phyloP scores from a whole-genome alignment of 2,113 vertebrate species.

The Mystacornis crossleyi region DNA sequence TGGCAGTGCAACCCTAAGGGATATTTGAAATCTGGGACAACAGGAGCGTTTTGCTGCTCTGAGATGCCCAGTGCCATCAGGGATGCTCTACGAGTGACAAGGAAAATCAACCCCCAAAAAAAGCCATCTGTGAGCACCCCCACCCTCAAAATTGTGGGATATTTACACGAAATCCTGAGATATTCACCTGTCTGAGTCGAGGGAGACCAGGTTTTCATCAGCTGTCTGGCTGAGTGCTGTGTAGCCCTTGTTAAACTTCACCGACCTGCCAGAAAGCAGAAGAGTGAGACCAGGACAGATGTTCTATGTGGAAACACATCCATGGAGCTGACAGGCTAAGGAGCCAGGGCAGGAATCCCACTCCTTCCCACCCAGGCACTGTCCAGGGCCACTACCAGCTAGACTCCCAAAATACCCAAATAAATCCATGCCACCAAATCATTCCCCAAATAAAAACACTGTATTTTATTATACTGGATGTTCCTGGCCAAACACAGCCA shows the following conservation, averaged over 20 bases:
- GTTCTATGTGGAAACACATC: background rate
- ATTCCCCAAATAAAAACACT: background rate
- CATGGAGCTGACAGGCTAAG: background rate
- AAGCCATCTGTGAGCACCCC: background rate
- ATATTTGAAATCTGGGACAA: background rate
- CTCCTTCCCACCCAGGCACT: background rate
- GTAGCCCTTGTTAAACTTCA: constrained; percentile 95
- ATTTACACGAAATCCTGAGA: background rate
- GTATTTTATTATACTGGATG: background rate
- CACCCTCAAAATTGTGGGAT: background rate
- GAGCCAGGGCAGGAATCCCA: background rate
- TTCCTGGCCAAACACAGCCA: background rate
- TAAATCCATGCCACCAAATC: background rate
- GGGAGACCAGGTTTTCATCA: constrained; percentile 87
- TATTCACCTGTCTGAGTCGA: constrained; percentile 92
- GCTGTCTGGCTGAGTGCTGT: constrained; percentile 86
- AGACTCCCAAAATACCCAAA: background rate
- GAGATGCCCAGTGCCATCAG: background rate
- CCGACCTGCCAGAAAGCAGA: constrained; percentile 59
- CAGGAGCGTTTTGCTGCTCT: fast-evolving
- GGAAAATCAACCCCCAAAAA: background rate
- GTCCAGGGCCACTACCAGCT: background rate
- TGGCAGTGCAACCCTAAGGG: background rate
- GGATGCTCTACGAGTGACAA: background rate
- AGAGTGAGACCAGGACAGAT: background rate